phyloP scores from a whole-genome alignment of 1,140 invertebrate genomes.

The Drosophila ambigua region DNA sequence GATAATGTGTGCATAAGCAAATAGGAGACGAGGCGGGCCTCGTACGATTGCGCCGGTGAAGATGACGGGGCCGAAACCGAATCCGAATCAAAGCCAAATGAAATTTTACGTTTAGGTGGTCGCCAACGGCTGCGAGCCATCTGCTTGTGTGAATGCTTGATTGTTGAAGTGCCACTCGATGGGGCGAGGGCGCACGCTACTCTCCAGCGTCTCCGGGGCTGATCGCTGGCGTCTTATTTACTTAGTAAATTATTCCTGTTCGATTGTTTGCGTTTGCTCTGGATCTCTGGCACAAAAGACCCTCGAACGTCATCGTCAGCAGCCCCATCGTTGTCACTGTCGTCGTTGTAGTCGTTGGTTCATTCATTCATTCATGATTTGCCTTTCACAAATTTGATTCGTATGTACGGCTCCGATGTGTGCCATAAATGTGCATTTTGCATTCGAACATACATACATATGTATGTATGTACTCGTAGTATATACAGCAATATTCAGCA shows the following conservation, averaged over 20 bases:
- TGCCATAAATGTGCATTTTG: conserved; percentile 42
- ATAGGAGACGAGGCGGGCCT: conserved; percentile 45
- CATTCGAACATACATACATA: conserved; percentile 42
- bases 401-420: conserved; percentile 4
- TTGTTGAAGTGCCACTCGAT: conserved; percentile 80
- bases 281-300: conserved; percentile 76
- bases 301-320: conserved; percentile 79
- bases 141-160: conserved; percentile 83
- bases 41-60: conserved; percentile 65
- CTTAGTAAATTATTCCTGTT: conserved; percentile 82
- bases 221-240: conserved; percentile 67
- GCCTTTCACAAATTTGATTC: conserved; percentile 73
- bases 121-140: conserved; percentile 69
- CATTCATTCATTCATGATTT: conserved; percentile 77
- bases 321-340: conserved; percentile 25
- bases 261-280: conserved; percentile 81
- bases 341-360: conserved; percentile 24
- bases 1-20: conserved; percentile 70
- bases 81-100: conserved; percentile 54
- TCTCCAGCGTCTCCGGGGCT: conserved; percentile 43
- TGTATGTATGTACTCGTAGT: no score
- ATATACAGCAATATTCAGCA: conserved; percentile 24
- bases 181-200: conserved; percentile 80
- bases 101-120: conserved; percentile 77
- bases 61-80: conserved; percentile 71